phyloP scores from a whole-genome alignment of 1,140 invertebrate species.

The Eciton burchellii region DNA sequence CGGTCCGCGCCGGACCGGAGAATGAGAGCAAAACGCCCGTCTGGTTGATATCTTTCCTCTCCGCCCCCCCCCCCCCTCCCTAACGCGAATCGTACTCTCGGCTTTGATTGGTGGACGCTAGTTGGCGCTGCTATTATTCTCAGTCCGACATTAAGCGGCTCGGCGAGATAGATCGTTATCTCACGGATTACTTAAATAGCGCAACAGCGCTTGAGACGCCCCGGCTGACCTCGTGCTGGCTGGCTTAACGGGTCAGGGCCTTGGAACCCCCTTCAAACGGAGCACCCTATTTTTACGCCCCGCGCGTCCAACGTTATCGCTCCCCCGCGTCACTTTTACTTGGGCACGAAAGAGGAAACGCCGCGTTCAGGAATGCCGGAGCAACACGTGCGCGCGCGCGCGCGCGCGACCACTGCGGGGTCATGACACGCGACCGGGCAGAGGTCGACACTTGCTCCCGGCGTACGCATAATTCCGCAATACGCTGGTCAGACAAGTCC shows the following conservation, averaged over 20 bases:
- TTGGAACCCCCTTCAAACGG: conserved; percentile 45
- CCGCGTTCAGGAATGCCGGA: conserved; percentile 62
- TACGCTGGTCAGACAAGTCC: conserved; percentile 54
- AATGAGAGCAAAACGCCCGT: no score
- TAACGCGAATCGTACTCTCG: no score
- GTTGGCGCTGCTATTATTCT: conserved; percentile 2
- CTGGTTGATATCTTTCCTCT: no score
- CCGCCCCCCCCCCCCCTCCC: no score
- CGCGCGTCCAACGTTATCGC: background rate
- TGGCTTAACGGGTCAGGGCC: conserved; percentile 54
- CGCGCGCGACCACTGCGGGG: no score
- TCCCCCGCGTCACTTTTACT: conserved; percentile 51
- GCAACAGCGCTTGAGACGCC: conserved; percentile 54
- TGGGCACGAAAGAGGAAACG: conserved; percentile 34
- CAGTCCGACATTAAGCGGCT: conserved; percentile 33
- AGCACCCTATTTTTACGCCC: conserved; percentile 48
- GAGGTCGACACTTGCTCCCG: conserved; percentile 65
- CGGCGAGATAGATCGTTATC: conserved; percentile 48
- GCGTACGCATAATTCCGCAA: conserved; percentile 66
- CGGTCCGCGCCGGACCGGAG: no score
- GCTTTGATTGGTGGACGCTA: background rate
- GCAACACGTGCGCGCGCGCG: conserved; percentile 55
- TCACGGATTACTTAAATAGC: conserved; percentile 55
- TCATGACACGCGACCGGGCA: conserved; percentile 38
- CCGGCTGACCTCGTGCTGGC: conserved; percentile 32